Evolutionary conservation across 2,113 vertebrate species (phyloP), one percentile per base, ranked within the genome.

Genomic region (Micronycteris hirsuta): DNA sequence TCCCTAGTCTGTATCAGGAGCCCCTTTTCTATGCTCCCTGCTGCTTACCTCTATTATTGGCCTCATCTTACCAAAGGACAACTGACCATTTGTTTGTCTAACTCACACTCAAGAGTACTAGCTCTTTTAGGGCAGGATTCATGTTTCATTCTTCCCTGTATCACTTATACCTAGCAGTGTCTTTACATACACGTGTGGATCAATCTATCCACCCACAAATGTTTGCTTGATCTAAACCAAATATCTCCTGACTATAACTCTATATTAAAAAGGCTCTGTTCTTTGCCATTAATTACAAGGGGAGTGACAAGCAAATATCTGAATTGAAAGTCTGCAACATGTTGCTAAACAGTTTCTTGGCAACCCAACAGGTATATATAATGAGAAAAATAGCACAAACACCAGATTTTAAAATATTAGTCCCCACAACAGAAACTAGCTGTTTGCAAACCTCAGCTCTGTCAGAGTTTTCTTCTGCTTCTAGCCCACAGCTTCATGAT

Each of bases 391-490:
- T 20, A 97, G 13, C 33, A 84, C 49, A 89, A 82, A 77, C 82
- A 61, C 71, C 31, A 92, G 5, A 96, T 80, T 83, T 74, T 94
- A 97, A 97, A 95, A 86, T n/a, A 97, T 97, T 52, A 94, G 43
- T 81, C 16, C 49, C 31, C 36, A 84, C 31, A 96, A 93, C 24
- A 96, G 17, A 22, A 89, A 80, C 2, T 73, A 63, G 19, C 41
- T 89, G 38, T 83, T 96, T 94, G 95, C 31, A 93, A 95, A 96
- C 67, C 19, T 89, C 43, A 89, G 20, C 19, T 36, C 45, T 76
- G 17, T 87, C 52, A 93, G 28, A 83, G 28, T 76, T 87, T 89
- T 52, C 36, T 89, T 86, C 49, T 95, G 10, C 52, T 93, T 80
- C 49, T 81, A 78, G 33, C 5, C n/a, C n/a, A 20, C 19, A 82